Percentiles rank a stretch among this genome's conserved stretches.
Conservation (phyloP, 2,797 vertebrate species). For the Euphonia xanthogaster region DNA sequence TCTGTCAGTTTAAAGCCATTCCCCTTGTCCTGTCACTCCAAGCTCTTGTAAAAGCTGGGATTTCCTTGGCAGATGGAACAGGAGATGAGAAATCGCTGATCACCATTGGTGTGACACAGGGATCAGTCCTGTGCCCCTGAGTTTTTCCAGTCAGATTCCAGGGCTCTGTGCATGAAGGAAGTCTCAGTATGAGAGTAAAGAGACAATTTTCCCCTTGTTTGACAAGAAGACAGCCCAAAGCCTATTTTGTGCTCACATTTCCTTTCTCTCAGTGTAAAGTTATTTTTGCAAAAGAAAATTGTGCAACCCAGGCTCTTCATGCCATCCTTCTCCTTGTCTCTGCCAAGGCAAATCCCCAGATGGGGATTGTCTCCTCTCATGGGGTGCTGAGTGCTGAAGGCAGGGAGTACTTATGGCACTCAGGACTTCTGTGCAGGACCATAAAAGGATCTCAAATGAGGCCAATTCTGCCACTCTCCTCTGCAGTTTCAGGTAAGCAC, state of each 20-base stretch:
- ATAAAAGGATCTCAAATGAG: background rate
- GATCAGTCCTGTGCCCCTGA: background rate
- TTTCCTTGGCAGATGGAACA: rapidly evolving
- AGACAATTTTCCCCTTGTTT: background rate
- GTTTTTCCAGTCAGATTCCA: background rate
- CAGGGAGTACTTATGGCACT: background rate
- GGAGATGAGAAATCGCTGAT: background rate
- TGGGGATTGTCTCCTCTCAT: background rate
- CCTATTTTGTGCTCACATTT: background rate
- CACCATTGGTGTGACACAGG: background rate
- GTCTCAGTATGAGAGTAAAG: background rate
- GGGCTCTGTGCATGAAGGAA: rapidly evolving
- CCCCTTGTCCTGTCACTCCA: background rate
- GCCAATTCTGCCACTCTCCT: background rate
- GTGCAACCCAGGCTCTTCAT: background rate
- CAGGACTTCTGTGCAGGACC: background rate
- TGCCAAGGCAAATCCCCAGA: background rate
- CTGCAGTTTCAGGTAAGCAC: background rate
- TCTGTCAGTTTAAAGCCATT: background rate
- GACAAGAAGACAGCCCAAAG: background rate
- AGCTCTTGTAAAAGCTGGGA: background rate
- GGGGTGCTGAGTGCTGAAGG: background rate
- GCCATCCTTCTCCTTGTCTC: background rate
- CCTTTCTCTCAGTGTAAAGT: background rate
- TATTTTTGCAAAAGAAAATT: background rate